A percentile compares a stretch with the other conserved stretches of the same genome.
These are phyloP conservation scores for Melopsittacus undulatus DNA, from an alignment of 2,797 vertebrate species.

Conservation along the genomic window DNA sequence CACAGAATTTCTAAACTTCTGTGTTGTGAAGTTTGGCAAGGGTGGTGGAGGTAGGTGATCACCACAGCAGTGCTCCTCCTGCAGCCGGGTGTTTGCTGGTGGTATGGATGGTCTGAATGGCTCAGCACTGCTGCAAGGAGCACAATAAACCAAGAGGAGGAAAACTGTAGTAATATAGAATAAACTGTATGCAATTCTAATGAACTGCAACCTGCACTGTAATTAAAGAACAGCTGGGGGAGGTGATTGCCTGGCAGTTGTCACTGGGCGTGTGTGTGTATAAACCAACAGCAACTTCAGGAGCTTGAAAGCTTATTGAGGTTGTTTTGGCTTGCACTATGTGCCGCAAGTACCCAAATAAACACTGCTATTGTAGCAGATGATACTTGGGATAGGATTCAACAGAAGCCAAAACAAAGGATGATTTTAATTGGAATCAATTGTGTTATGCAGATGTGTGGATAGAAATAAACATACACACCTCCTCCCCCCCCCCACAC, in stretches of 20 bases:
- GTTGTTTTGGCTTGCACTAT: background rate
- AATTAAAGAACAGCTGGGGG: background rate
- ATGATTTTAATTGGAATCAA: background rate
- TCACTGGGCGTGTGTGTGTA: background rate
- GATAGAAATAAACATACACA: background rate
- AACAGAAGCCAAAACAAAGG: background rate
- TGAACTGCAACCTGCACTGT: background rate
- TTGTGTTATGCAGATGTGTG: background rate
- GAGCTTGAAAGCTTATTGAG: background rate
- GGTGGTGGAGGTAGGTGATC: background rate
- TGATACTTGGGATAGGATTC: background rate
- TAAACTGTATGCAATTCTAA: background rate
- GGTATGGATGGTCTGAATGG: background rate
- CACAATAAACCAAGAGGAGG: background rate
- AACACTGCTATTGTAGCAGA: background rate
- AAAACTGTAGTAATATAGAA: background rate
- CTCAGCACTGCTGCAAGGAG: background rate
- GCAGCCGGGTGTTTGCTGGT: background rate
- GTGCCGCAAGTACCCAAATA: background rate
- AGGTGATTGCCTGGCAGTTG: background rate
- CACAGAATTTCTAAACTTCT: background rate
- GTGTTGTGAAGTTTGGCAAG: rapidly evolving
- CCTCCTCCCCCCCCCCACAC: too few species aligned
- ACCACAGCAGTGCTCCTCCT: rapidly evolving
- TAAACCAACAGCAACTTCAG: background rate